phyloP scores from a whole-genome alignment of 2,113 vertebrate genomes.

The Anguilla japonica region DNA sequence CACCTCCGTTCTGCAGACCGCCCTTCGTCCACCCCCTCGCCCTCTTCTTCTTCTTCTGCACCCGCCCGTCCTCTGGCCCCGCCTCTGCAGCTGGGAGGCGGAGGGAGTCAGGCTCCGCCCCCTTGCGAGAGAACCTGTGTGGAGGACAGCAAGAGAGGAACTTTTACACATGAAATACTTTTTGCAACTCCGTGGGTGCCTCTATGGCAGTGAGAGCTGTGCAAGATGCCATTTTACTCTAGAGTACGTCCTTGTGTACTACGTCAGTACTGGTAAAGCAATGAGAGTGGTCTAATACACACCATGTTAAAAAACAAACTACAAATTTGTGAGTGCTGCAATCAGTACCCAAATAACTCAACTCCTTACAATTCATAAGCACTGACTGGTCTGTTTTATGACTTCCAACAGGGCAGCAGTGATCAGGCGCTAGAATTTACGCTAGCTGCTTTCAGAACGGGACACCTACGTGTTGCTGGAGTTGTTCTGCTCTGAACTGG shows the following conservation, averaged over 20 bases:
- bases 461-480: slow-evolving; percentile 33
- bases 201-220: too few species aligned
- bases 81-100: slow-evolving; percentile 10
- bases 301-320: too few species aligned
- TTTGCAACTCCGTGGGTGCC: neutral
- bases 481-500: neutral
- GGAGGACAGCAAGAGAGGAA: neutral
- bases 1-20: neutral
- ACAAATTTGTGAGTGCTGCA: too few species aligned
- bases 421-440: neutral
- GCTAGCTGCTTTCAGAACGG: neutral
- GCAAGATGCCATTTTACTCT: too few species aligned
- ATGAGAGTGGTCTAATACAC: too few species aligned
- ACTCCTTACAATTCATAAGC: too few species aligned
- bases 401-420: neutral
- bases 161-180: too few species aligned
- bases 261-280: too few species aligned
- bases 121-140: neutral
- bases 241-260: too few species aligned
- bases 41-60: slow-evolving; percentile 22
- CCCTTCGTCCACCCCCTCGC: slow-evolving; percentile 27
- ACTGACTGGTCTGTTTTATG: too few species aligned
- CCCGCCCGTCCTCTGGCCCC: slow-evolving; percentile 30
- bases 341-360: too few species aligned
- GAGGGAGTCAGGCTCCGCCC: neutral